These are phyloP conservation scores for Pachycephala philippinensis DNA, from an alignment of 2,113 vertebrate genomes.

Conservation along the genomic window DNA sequence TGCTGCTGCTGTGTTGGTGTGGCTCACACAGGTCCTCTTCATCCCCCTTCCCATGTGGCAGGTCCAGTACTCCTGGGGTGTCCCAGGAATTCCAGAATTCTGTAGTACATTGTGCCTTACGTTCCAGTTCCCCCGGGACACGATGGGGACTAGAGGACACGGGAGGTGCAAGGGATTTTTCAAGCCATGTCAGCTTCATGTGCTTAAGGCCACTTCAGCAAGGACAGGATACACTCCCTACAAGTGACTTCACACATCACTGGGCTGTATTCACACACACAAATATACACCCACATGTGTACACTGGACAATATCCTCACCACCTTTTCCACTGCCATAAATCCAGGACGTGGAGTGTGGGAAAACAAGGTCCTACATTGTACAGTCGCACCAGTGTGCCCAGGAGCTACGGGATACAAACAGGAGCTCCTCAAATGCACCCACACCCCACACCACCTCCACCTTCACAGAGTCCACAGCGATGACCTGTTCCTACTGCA, in stretches of 20 bases:
- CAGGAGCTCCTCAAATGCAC: background rate
- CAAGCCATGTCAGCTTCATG: background rate
- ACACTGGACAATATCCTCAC: background rate
- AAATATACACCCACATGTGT: accelerated
- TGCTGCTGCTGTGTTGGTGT: background rate
- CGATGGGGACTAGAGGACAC: accelerated
- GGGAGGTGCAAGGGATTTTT: background rate
- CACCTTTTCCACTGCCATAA: background rate
- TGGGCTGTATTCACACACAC: background rate
- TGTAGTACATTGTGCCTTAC: accelerated
- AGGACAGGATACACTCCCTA: background rate
- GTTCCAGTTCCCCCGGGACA: accelerated
- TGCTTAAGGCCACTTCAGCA: background rate
- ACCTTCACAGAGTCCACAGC: accelerated
- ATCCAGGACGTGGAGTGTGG: accelerated
- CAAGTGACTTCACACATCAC: accelerated
- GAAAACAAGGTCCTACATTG: background rate
- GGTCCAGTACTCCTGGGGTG: background rate
- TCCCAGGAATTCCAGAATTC: background rate
- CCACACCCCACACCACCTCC: accelerated
- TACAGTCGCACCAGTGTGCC: background rate
- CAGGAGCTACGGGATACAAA: accelerated
- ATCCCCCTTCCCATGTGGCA: background rate
- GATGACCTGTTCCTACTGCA: accelerated
- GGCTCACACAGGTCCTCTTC: background rate